Evolutionary conservation across 2,113 vertebrate genomes (phyloP), one percentile per base, ranked within the genome.

Genomic region (Caranx melampygus): DNA sequence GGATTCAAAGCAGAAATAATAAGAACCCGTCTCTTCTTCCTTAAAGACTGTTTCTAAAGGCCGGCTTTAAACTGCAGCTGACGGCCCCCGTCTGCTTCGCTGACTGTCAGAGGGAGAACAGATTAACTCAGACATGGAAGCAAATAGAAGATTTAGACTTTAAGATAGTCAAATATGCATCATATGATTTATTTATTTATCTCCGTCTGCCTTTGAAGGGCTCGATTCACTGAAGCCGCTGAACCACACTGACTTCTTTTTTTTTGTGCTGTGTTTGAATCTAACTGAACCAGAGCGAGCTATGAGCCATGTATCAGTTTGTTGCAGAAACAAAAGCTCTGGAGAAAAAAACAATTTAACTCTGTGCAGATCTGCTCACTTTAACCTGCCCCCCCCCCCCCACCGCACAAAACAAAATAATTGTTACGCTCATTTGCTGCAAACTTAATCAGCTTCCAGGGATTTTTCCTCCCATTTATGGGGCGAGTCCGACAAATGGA

Each of bases 381-480:
- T 45, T 62, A 26, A 26, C 26, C 26, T 26, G 26, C 35, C 54
- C 26, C 15, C 3, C 65, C 78, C 55, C 3, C 65, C 78, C 55
- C 15, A 26, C 33, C 16, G 37, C 35, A 83, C 40, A 57, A 55
- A 67, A 26, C 12, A 35, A 49, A 80, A 54, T 54, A 21, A 77
- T 59, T 73, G 68, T 63, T 61, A 33, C 4, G 10, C 35, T 72
- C 47, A 16, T 64, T 60, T 60, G 26, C 71, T 61, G 6, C 18
- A 76, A 60, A 76, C 37, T 14, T 18, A 70, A 74, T 77, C 58
- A 68, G 57, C 44, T 33, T 82, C 62, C 34, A 2, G 44, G 37
- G 45, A 33, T 74, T 69, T 72, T 72, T 55, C 15, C 55, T 65
- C 6, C 26, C 40, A 2, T 88, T 51, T 26, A 52, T 61, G 31